Evolutionary conservation across 2,113 vertebrate genomes (phyloP).

Genomic region (Lycaon pictus): DNA sequence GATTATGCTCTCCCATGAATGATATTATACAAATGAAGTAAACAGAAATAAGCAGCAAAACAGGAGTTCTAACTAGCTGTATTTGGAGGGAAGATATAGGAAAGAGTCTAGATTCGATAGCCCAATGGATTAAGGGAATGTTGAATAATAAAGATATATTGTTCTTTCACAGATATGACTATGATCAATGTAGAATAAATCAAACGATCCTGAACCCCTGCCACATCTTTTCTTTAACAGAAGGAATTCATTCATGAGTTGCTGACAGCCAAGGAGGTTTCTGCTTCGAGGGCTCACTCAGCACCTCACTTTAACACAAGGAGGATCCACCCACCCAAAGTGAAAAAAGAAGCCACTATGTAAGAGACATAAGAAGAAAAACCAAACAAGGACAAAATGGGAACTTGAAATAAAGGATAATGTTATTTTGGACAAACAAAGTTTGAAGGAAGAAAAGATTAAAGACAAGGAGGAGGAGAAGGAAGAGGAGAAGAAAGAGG

Average conservation of each 20-base stretch:
- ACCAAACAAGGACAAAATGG: not conserved
- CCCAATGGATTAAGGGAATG: not conserved
- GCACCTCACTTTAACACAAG: not conserved
- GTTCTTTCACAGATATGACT: not conserved
- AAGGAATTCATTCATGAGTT: not conserved
- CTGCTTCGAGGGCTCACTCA: not conserved
- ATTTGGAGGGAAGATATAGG: not conserved
- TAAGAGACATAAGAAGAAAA: not conserved
- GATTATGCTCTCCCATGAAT: not conserved
- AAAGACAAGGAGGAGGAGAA: not conserved
- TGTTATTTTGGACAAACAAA: not conserved
- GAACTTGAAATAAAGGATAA: not conserved
- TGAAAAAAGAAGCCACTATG: not conserved
- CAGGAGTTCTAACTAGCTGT: not conserved
- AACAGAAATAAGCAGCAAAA: not conserved
- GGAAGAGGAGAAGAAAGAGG: not conserved
- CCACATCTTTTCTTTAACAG: not conserved
- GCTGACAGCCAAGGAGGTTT: not conserved
- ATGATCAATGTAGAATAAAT: not conserved
- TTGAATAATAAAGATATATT: not conserved
- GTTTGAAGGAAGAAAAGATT: not conserved
- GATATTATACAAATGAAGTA: not conserved
- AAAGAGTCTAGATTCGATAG: not conserved
- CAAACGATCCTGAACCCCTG: not conserved
- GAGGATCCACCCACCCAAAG: not conserved